Base-by-base conservation (phyloP, 2,888 invertebrate species). In the Steinernema carpocapsae region DNA sequence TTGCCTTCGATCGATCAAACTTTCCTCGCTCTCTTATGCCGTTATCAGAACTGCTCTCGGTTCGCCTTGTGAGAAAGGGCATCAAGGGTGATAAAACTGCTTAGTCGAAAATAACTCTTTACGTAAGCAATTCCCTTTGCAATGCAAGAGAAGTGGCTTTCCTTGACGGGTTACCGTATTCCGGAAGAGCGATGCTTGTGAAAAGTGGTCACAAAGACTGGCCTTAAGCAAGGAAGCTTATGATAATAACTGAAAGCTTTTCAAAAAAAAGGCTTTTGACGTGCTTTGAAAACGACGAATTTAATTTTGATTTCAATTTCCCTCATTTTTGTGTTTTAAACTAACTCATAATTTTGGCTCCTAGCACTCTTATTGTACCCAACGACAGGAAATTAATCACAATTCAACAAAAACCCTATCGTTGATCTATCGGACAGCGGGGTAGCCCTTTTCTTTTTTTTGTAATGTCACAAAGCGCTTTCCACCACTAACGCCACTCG, bases 391-490 rank as follows among this genome's bases (percentile, higher is more conserved):
- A 37, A 37, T 10, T 37, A 37, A 37, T 37, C 37, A 37, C 37
- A 37, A 37, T 37, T 37, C 10, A 10, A 37, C 37, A 37, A 37
- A 37, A 37, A 37, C 37, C 37, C 37, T 37, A 37, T 37, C 37
- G 37, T 3, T 48, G 48, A 48, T 48, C 48, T 48, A 48, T 48
- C 48, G 17, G 19, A 48, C 37, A 37, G 37, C 37, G 37, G 37
- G 37, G 37, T 37, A 48, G 48, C 19, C n/a, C 48, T 17, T 48
- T 48, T 48, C 48, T 48, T 19, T 37, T 37, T 4, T 14, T 48
- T 48, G 37, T 64, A 7, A 64, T 64, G 64, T 64, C 56, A 56
- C 56, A 64, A 37, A 64, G 32, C 64, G 32, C 3, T 37, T 37
- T 37, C 37, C 37, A 37, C 37, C n/a, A n/a, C n/a, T n/a, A n/a